Percentiles rank a stretch among this genome's conserved stretches.
These are phyloP conservation scores for Sterna hirundo DNA, from an alignment of 2,113 vertebrate species.

Conservation along the genomic window DNA sequence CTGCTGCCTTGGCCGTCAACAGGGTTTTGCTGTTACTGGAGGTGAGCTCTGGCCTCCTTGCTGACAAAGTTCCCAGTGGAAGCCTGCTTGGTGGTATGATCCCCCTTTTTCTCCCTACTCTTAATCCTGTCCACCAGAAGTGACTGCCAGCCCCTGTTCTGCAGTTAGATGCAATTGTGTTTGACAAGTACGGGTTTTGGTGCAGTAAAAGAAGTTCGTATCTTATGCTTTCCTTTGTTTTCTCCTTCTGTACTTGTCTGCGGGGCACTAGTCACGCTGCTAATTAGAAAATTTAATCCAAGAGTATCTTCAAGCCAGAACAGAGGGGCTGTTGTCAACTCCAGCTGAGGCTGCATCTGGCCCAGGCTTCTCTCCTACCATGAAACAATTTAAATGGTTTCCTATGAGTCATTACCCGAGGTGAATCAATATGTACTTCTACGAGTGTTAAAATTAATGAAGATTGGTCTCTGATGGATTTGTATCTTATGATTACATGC, in stretches of 20 bases:
- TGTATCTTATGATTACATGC: not conserved
- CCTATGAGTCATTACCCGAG: not conserved
- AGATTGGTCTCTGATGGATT: constrained; percentile 23
- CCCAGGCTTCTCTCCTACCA: not conserved
- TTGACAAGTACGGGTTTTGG: not conserved
- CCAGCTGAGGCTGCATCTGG: constrained; percentile 25
- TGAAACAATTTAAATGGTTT: constrained; percentile 16
- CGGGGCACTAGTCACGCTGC: not conserved
- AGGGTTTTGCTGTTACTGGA: not conserved
- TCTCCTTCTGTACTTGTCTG: not conserved
- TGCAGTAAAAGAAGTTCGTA: not conserved
- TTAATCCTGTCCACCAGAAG: not conserved
- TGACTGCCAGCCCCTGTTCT: not conserved
- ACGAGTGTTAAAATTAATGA: not conserved
- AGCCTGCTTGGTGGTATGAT: not conserved
- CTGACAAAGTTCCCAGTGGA: not conserved
- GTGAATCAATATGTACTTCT: not conserved
- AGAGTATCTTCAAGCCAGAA: not conserved
- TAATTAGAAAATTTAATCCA: not conserved
- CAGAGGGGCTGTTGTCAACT: not conserved
- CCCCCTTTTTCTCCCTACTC: not conserved
- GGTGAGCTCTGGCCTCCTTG: not conserved
- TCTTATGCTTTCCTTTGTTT: not conserved
- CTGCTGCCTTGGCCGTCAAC: not conserved
- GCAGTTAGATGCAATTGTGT: not conserved